These are phyloP conservation scores for Alca torda DNA, from an alignment of 2,797 vertebrate species.

Conservation along the genomic window DNA sequence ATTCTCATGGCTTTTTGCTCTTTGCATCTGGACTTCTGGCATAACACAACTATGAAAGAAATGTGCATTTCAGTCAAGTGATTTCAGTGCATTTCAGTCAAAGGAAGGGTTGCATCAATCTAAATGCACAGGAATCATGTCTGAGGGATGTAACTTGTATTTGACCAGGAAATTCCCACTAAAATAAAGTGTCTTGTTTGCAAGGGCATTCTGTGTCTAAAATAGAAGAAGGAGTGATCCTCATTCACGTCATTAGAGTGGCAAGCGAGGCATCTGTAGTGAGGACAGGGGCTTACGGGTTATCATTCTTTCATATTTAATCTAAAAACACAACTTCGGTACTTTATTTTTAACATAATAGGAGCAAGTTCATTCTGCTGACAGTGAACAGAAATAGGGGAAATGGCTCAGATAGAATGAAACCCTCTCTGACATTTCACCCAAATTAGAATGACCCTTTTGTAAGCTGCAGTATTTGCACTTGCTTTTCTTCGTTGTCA, in stretches of 20 bases:
- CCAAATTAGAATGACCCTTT: conserved; percentile 12
- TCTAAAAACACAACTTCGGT: background rate
- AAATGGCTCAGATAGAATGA: conserved; percentile 26
- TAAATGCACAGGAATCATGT: background rate
- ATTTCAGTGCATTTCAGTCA: background rate
- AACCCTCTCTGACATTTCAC: conserved; percentile 5
- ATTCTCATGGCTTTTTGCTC: conserved; percentile 20
- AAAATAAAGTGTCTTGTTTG: conserved; percentile 23
- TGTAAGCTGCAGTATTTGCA: background rate
- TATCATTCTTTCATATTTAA: conserved; percentile 29
- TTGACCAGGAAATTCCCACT: conserved; percentile 43
- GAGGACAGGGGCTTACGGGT: conserved; percentile 9
- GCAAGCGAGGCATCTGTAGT: background rate
- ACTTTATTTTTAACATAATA: conserved; percentile 49
- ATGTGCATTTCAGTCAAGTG: background rate
- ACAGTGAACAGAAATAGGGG: conserved; percentile 9
- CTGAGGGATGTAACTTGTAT: background rate
- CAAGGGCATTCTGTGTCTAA: conserved; percentile 1
- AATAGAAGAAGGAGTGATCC: background rate
- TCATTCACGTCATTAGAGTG: background rate
- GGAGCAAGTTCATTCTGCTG: conserved; percentile 6
- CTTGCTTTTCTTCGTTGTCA: background rate
- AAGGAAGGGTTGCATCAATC: background rate
- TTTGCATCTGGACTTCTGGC: conserved; percentile 27
- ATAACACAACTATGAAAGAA: conserved; percentile 21